A percentile compares a stretch with the other conserved stretches of the same genome.
phyloP scores from a whole-genome alignment of 2,797 vertebrate species.

The Poeciliopsis presidionis region DNA sequence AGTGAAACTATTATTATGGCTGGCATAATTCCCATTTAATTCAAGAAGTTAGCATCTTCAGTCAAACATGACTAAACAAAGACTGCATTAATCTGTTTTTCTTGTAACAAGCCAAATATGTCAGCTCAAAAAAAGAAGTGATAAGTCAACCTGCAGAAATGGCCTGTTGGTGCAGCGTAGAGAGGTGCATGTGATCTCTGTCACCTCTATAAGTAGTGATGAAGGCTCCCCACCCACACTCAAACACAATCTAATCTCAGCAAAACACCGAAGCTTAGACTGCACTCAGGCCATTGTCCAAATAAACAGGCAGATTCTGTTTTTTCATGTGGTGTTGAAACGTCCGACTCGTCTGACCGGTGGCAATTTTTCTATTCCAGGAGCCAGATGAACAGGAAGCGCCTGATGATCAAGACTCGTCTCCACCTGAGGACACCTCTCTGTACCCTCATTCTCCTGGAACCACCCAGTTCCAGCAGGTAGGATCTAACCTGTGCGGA shows the following conservation, averaged over 20 bases:
- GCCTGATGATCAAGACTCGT: conserved; percentile 97
- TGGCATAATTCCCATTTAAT: background rate
- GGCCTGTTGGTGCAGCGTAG: background rate
- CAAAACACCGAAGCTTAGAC: conserved; percentile 23
- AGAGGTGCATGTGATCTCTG: conserved; percentile 14
- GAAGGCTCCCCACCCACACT: conserved; percentile 40
- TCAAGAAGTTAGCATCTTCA: background rate
- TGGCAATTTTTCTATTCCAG: conserved; percentile 74
- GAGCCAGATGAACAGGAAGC: conserved; percentile 98
- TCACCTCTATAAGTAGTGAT: conserved; percentile 10
- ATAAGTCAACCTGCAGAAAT: background rate
- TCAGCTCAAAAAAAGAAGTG: background rate
- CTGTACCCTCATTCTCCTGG: conserved; percentile 97
- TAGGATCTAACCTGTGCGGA: conserved; percentile 56
- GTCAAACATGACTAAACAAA: too few relatives aligned
- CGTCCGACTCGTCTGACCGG: background rate
- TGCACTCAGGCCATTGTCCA: conserved; percentile 19
- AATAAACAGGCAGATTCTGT: conserved; percentile 25
- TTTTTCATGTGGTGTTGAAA: background rate
- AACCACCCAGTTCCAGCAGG: conserved; percentile 95
- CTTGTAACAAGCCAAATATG: background rate
- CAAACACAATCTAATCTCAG: conserved; percentile 17
- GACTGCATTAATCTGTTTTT: background rate
- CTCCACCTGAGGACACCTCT: conserved; percentile 97
- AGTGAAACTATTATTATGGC: background rate